Evolutionary conservation across 2,888 invertebrate genomes (phyloP).

Genomic region (Liposcelis brunnea): DNA sequence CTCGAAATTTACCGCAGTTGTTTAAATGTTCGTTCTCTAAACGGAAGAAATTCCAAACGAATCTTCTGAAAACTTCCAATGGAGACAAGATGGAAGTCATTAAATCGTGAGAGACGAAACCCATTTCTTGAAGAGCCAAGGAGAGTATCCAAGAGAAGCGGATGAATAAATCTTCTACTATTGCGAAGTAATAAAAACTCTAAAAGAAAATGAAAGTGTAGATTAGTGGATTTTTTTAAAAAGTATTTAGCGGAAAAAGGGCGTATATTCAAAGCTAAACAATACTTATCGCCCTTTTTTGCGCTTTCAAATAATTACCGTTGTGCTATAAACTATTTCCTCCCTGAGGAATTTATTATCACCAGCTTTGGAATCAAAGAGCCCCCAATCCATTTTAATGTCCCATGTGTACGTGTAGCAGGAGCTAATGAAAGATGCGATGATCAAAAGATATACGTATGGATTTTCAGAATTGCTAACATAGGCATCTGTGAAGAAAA

Average conservation of each 20-base stretch:
- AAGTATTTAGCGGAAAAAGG: background rate
- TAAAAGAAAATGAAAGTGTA: conserved; percentile 20
- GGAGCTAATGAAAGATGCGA: conserved; percentile 47
- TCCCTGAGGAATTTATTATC: conserved; percentile 58
- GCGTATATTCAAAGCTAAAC: too few relatives aligned
- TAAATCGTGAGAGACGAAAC: conserved; percentile 43
- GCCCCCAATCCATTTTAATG: conserved; percentile 78
- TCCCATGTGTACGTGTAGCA: conserved; percentile 74
- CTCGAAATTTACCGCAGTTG: conserved; percentile 77
- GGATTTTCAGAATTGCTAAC: conserved; percentile 37
- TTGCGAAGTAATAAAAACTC: conserved; percentile 69
- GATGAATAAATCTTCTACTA: conserved; percentile 59
- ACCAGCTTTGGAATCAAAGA: conserved; percentile 57
- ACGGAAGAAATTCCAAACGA: conserved; percentile 81
- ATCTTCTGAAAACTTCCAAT: conserved; percentile 52
- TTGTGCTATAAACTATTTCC: conserved; percentile 62
- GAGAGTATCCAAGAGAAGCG: conserved; percentile 64
- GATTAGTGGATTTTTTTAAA: conserved; percentile 5
- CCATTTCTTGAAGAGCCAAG: conserved; percentile 46
- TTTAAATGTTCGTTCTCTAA: conserved; percentile 79
- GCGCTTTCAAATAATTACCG: too few relatives aligned
- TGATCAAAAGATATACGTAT: conserved; percentile 52
- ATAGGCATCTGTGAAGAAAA: conserved; percentile 27
- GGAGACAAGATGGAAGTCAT: conserved; percentile 47
- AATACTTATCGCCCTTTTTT: too few relatives aligned